Evolutionary conservation across 2,888 invertebrate genomes (phyloP).

Genomic region (Mesorhabditis belari): DNA sequence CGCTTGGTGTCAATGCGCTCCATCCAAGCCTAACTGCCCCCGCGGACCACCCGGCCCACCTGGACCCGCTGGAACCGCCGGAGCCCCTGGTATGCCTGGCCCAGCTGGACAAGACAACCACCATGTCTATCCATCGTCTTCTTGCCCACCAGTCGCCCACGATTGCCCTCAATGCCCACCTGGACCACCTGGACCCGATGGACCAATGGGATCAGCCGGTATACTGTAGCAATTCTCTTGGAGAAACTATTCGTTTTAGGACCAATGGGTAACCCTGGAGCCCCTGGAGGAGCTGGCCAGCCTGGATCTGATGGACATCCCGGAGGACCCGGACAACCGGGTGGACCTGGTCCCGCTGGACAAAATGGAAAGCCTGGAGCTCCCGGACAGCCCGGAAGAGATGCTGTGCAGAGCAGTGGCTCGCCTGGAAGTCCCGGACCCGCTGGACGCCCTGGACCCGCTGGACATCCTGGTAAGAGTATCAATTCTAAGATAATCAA

Average conservation of each 20-base stretch:
- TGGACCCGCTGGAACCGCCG: neutral
- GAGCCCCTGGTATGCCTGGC: neutral
- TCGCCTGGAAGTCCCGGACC: neutral
- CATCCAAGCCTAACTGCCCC: neutral
- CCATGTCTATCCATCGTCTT: neutral
- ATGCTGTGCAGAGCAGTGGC: neutral
- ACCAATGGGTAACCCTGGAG: neutral
- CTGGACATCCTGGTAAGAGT: neutral
- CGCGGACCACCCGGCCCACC: neutral
- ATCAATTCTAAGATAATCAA: too few relatives aligned
- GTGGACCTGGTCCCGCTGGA: neutral
- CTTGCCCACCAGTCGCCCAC: neutral
- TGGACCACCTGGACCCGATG: neutral
- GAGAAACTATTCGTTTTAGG: too few relatives aligned
- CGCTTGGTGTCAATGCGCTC: neutral
- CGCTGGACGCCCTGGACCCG: neutral
- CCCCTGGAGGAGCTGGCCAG: neutral
- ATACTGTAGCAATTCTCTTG: too few relatives aligned
- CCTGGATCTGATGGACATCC: neutral
- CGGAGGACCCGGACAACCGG: neutral
- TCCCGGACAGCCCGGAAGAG: conserved; percentile 5
- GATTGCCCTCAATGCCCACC: neutral
- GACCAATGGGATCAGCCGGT: neutral
- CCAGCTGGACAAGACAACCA: neutral
- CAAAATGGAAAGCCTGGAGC: neutral